Evolutionary conservation across 2,113 vertebrate species (phyloP).

Genomic region (Sterrhoptilus dennistouni): DNA sequence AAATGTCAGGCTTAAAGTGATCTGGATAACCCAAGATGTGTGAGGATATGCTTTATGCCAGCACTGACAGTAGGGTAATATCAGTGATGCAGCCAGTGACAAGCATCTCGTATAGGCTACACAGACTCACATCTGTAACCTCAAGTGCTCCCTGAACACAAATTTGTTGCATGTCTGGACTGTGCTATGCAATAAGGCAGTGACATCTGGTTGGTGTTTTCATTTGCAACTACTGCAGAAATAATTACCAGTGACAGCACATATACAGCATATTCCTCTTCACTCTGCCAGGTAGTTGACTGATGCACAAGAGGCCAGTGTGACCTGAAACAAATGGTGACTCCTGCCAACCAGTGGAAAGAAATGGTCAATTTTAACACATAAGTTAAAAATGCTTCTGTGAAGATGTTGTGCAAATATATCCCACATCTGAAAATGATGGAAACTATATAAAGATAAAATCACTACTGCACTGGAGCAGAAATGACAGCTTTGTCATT

Average conservation of each 20-base stretch:
- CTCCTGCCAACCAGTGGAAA: not conserved
- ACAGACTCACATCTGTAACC: not conserved
- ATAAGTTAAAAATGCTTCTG: not conserved
- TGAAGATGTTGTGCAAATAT: not conserved
- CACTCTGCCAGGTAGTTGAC: not conserved
- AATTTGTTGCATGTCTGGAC: not conserved
- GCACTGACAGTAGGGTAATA: not conserved
- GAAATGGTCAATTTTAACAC: not conserved
- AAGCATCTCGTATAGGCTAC: not conserved
- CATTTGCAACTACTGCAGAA: not conserved
- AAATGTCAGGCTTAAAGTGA: not conserved
- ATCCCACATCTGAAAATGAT: not conserved
- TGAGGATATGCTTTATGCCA: not conserved
- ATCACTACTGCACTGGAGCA: not conserved
- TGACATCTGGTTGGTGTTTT: not conserved
- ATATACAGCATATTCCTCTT: not conserved
- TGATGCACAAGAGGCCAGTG: not conserved
- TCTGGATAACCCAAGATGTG: not conserved
- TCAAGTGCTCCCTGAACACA: not conserved
- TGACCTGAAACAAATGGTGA: not conserved
- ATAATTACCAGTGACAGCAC: not conserved
- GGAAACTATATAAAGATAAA: conserved; percentile 2
- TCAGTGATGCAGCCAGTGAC: not conserved
- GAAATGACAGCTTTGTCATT: conserved; percentile 6
- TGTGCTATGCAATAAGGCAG: not conserved